Conservation (phyloP, 2,797 vertebrate genomes). For the Peromyscus nudipes region DNA sequence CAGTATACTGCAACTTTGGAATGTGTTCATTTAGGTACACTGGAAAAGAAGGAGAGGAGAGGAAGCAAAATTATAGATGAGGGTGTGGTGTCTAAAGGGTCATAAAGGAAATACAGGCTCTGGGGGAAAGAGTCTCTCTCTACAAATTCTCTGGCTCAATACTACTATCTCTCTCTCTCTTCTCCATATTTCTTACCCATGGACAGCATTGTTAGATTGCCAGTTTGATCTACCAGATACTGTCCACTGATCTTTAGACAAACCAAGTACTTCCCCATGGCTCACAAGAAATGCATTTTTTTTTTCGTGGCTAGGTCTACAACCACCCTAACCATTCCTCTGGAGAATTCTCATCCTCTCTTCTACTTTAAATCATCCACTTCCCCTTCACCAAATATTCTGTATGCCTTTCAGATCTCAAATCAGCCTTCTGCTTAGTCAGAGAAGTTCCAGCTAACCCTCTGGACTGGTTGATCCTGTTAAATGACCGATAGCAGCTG, state of each 20-base stretch:
- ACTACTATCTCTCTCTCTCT: neutral
- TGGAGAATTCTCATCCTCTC: neutral
- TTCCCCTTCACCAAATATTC: neutral
- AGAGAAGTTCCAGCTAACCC: neutral
- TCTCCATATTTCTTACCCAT: neutral
- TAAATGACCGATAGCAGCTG: neutral
- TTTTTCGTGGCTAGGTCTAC: accelerated
- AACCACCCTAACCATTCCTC: neutral
- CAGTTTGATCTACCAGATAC: neutral
- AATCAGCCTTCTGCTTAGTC: neutral
- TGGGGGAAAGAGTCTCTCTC: accelerated
- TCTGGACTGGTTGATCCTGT: neutral
- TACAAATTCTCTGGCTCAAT: neutral
- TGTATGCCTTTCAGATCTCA: neutral
- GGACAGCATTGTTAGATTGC: neutral
- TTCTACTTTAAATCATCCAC: neutral
- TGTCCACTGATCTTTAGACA: neutral
- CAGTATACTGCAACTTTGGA: neutral
- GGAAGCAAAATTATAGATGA: neutral
- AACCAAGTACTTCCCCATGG: neutral
- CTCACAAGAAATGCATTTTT: neutral
- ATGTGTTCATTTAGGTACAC: neutral
- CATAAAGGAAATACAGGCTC: neutral
- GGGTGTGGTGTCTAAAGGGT: neutral
- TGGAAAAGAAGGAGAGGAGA: neutral